Conservation (phyloP, 2,113 vertebrate species). For the Sinocyclocheilus grahami region DNA sequence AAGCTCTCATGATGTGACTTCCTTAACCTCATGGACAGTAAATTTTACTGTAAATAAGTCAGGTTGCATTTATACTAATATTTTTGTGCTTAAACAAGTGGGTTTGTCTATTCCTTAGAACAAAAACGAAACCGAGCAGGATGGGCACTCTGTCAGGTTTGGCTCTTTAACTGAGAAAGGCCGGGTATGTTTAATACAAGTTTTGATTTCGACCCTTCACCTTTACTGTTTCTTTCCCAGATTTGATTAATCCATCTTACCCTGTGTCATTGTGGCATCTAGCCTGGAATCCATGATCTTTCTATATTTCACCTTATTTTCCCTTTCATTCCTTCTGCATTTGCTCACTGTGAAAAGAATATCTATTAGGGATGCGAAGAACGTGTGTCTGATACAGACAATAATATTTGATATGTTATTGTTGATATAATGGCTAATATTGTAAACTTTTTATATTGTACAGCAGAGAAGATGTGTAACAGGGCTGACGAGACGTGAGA, state of each 20-base stretch:
- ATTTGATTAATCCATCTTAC: constrained; percentile 25
- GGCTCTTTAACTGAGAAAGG: constrained; percentile 81
- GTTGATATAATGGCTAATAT: too few relatives aligned
- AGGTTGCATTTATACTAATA: background rate
- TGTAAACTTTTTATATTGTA: background rate
- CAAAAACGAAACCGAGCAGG: constrained; percentile 68
- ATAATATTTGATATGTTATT: too few relatives aligned
- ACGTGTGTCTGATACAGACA: background rate
- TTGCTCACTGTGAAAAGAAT: background rate
- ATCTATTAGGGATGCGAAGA: background rate
- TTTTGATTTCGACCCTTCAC: constrained; percentile 27
- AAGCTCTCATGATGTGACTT: constrained; percentile 18
- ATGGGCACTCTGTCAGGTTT: constrained; percentile 72
- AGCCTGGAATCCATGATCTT: constrained; percentile 24
- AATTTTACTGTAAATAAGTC: background rate
- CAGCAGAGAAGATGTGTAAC: background rate
- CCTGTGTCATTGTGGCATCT: background rate
- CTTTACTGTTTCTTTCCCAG: constrained; percentile 10
- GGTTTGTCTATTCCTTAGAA: constrained; percentile 65
- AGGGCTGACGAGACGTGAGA: too few relatives aligned
- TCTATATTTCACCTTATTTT: background rate
- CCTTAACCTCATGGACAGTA: background rate
- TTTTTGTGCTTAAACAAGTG: constrained; percentile 13
- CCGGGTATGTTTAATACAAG: constrained; percentile 81
- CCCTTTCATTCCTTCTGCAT: constrained; percentile 33